Conservation (phyloP, 2,797 vertebrate genomes). For the Tolypeutes matacus region DNA sequence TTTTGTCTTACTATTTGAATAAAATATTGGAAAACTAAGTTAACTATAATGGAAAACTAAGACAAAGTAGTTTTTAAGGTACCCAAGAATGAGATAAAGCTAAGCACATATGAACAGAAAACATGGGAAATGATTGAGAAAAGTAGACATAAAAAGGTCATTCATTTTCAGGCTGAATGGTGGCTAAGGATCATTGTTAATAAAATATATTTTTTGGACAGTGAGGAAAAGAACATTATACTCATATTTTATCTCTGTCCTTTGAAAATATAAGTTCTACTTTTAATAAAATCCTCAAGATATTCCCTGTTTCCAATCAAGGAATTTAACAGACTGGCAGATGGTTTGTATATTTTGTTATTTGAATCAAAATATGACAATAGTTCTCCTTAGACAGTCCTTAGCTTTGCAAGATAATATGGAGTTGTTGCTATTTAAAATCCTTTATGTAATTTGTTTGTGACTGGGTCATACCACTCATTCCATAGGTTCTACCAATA, state of each 20-base stretch:
- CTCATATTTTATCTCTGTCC: background rate
- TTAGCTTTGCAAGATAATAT: background rate
- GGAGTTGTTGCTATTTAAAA: constrained; percentile 62
- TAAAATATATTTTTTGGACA: background rate
- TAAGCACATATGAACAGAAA: background rate
- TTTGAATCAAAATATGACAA: background rate
- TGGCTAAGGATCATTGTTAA: constrained; percentile 1
- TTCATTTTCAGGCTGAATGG: background rate
- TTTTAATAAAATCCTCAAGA: constrained; percentile 20
- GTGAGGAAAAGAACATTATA: background rate
- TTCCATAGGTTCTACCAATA: background rate
- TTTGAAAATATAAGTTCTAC: constrained; percentile 39
- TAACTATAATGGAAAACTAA: background rate
- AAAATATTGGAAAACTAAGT: background rate
- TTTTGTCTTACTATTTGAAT: background rate
- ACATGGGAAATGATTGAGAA: background rate
- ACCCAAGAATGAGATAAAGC: background rate
- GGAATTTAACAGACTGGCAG: background rate
- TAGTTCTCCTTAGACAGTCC: constrained; percentile 30
- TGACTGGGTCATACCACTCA: background rate
- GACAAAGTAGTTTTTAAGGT: background rate
- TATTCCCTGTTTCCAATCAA: constrained; percentile 41
- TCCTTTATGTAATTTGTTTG: background rate
- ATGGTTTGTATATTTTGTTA: constrained; percentile 15
- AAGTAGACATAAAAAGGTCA: background rate